Evolutionary conservation across 2,797 vertebrate genomes (phyloP), one percentile per base, ranked within the genome.

Genomic region (Sebastes taczanowskii): DNA sequence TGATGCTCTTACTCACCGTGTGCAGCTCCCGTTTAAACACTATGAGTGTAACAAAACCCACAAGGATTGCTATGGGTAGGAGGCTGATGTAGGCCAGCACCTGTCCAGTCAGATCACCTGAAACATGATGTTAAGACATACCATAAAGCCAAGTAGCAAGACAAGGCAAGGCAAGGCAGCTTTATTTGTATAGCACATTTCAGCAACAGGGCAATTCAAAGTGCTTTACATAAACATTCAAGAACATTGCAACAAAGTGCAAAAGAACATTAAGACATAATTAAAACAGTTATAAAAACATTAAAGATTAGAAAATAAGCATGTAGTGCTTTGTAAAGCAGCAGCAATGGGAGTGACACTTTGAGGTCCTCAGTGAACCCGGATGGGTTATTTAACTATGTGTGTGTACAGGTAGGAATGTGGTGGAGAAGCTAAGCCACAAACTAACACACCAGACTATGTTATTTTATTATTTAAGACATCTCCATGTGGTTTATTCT

Each of bases 1-100:
- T 25, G 38, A 55, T 60, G 18, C 22, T 38, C 4, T 18, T 38
- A 95, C 98, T 97, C 86, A 99, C 99, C 84, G 98, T 99, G 95
- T 99, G 98, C 84, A 99, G 96, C 83, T 99, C 99, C 87, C 98
- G 97, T 95, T 99, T 99, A 92, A 99, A 99, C 92, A 99, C 96
- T 87, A 99, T 99, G 85, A 99, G 98, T 4, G 99, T 99, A 70
- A 99, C 94, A 53, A 99, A 99, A 25, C 99, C 97, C 74, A 98
- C 96, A 10, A 99, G 96, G 89, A 99, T 94, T 59, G 97, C 97
- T 71, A 98, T 91, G 68, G 98, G 98, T 25, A 97, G 91, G 59
- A 99, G 97, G 88, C 97, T 99, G 92, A 97, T 95, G 91, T 97
- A 99, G 86, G 98, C 98, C 88, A 99, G 94, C 74, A 97, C 90